A percentile compares a stretch with the other conserved stretches of the same genome.
Evolutionary conservation across 2,113 vertebrate genomes (phyloP).

Genomic region (Lagopus leucura): DNA sequence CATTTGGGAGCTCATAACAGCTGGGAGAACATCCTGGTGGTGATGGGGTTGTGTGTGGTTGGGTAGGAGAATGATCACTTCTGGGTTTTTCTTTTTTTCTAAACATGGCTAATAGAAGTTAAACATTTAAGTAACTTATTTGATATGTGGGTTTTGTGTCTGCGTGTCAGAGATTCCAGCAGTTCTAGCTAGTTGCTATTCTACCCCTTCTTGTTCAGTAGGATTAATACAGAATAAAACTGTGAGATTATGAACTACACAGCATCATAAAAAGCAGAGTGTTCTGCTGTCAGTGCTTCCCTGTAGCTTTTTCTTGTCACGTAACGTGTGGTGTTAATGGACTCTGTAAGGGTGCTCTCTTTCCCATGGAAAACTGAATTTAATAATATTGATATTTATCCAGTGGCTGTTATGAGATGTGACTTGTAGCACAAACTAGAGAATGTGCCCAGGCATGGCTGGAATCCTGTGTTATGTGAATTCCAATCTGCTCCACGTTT

Average conservation of each 20-base stretch:
- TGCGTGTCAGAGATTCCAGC: neutral
- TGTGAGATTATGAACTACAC: accelerated
- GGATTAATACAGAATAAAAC: neutral
- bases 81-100: neutral
- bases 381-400: neutral
- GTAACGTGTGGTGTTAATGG: neutral
- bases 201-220: neutral
- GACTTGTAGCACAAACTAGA: neutral
- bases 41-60: neutral
- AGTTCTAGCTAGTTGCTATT: neutral
- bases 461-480: neutral
- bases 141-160: neutral
- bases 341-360: neutral
- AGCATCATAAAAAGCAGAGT: neutral
- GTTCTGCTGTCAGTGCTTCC: neutral
- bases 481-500: neutral
- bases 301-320: neutral
- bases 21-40: neutral
- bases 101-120: accelerated
- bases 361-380: neutral
- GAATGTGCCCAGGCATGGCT: neutral
- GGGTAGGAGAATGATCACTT: neutral
- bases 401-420: neutral
- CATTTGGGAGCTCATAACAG: neutral
- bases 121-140: neutral